These are phyloP conservation scores for Acestrorhynchus altus DNA, from an alignment of 2,797 vertebrate species.

Conservation along the genomic window DNA sequence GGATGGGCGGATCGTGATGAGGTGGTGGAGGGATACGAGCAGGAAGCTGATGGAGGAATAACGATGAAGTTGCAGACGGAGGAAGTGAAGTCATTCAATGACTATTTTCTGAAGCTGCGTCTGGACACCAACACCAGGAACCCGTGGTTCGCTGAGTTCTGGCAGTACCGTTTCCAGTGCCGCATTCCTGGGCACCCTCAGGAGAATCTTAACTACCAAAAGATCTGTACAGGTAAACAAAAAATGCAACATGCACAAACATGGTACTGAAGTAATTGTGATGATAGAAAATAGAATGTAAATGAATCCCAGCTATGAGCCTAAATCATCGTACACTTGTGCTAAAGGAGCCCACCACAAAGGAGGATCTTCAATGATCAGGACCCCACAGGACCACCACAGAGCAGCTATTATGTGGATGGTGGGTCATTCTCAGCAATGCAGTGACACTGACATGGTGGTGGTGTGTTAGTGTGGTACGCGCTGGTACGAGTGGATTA, in stretches of 20 bases:
- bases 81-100: conserved; percentile 91
- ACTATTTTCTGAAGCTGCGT: conserved; percentile 93
- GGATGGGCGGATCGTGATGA: conserved; percentile 99
- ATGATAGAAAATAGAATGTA: background rate
- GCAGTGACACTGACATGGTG: too few relatives aligned
- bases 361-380: too few relatives aligned
- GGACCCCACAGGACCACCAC: too few relatives aligned
- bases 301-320: background rate
- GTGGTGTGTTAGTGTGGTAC: too few relatives aligned
- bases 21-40: conserved; percentile 96
- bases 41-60: conserved; percentile 95
- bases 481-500: too few relatives aligned
- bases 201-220: conserved; percentile 93
- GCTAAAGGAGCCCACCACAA: too few relatives aligned
- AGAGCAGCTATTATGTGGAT: too few relatives aligned
- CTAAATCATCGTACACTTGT: background rate
- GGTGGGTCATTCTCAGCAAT: too few relatives aligned
- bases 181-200: conserved; percentile 89
- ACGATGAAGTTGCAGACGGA: conserved; percentile 97
- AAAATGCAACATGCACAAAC: background rate
- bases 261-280: background rate
- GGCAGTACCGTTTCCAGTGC: conserved; percentile 98
- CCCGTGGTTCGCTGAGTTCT: conserved; percentile 98
- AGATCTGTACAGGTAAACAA: conserved; percentile 89
- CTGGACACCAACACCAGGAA: conserved; percentile 92